Percentiles rank a stretch among this genome's conserved stretches.
Conservation (phyloP, 2,797 vertebrate species). For the Lepus oiostolus region DNA sequence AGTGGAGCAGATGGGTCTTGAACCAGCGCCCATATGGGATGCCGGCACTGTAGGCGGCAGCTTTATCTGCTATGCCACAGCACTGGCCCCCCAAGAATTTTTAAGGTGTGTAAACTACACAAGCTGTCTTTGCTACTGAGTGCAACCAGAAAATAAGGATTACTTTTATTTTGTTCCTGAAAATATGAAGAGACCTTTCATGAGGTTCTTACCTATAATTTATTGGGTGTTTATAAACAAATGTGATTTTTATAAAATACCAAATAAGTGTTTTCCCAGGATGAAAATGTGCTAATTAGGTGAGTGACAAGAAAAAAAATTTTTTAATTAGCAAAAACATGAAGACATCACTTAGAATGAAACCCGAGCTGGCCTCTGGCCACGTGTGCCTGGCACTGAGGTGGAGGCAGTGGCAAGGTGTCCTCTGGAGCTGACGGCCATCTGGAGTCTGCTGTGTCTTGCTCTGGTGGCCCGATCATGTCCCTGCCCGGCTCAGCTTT, state of each 20-base stretch:
- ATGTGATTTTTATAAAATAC: neutral
- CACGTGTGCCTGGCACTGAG: neutral
- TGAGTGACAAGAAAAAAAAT: neutral
- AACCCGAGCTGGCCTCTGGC: neutral
- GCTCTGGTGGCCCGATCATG: neutral
- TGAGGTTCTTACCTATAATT: slow-evolving; percentile 44
- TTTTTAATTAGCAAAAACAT: neutral
- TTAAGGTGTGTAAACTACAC: neutral
- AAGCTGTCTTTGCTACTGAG: neutral
- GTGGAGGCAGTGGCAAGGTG: neutral
- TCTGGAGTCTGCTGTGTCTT: neutral
- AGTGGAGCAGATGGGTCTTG: too few species aligned
- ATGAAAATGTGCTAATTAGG: slow-evolving; percentile 39
- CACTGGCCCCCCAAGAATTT: too few species aligned
- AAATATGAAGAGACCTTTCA: neutral
- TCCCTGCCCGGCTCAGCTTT: slow-evolving; percentile 8
- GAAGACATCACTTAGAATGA: slow-evolving; percentile 5
- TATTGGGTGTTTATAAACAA: slow-evolving; percentile 60
- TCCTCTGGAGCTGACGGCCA: neutral
- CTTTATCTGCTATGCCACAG: too few species aligned
- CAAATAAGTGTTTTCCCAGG: neutral
- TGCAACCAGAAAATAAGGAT: neutral
- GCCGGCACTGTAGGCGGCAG: too few species aligned
- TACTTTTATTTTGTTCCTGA: slow-evolving; percentile 60
- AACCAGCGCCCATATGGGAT: too few species aligned